phyloP scores from a whole-genome alignment of 2,113 vertebrate genomes.

The Datnioides undecimradiatus region DNA sequence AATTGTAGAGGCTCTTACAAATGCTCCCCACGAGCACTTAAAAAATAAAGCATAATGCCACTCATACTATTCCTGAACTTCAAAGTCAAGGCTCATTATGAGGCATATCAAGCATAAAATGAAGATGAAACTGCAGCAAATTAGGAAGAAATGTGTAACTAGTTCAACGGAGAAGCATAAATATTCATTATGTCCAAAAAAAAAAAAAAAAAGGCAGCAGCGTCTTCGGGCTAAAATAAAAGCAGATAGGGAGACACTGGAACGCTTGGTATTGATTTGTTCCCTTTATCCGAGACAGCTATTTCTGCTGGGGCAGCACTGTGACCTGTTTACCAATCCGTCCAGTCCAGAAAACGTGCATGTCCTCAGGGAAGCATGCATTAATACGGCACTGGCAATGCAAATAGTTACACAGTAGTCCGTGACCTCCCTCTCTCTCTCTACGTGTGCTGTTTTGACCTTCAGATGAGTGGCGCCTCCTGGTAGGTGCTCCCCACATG shows the following conservation, averaged over 20 bases:
- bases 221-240: constrained; percentile 24
- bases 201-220: constrained; percentile 16
- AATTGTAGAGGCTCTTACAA: constrained; percentile 24
- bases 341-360: constrained; percentile 41
- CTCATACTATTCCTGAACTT: constrained; percentile 44
- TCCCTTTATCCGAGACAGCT: constrained; percentile 56
- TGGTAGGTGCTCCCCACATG: constrained; percentile 14
- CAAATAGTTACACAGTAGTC: constrained; percentile 77
- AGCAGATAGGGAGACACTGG: constrained; percentile 33
- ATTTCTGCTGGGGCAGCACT: constrained; percentile 48
- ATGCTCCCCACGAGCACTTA: constrained; percentile 22
- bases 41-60: constrained; percentile 31
- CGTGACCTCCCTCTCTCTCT: constrained; percentile 37
- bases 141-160: constrained; percentile 31
- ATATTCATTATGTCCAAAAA: constrained; percentile 51
- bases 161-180: constrained; percentile 39
- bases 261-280: constrained; percentile 68
- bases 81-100: constrained; percentile 62
- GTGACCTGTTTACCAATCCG: constrained; percentile 67
- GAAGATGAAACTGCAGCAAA: constrained; percentile 38
- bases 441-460: constrained; percentile 46
- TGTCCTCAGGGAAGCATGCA: constrained; percentile 54
- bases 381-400: constrained; percentile 48
- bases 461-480: constrained; percentile 48
- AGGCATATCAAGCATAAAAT: constrained; percentile 40